Evolutionary conservation across 2,797 vertebrate genomes (phyloP).

Genomic region (Hybognathus amarus): DNA sequence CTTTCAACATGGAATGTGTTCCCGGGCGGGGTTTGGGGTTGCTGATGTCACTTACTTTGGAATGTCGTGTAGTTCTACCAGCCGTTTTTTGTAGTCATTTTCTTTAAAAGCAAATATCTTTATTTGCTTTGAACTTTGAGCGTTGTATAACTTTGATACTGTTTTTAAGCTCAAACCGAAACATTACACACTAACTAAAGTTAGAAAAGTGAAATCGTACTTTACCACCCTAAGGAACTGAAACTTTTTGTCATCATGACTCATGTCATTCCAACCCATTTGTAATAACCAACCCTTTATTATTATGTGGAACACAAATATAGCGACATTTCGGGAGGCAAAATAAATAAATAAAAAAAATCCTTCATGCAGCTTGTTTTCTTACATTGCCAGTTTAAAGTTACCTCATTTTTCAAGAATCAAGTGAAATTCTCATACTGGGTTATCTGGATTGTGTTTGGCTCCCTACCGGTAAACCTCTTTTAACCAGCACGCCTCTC

Average conservation of each 20-base stretch:
- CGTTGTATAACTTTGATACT: no score
- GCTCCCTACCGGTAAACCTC: constrained; percentile 31
- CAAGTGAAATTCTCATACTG: constrained; percentile 26
- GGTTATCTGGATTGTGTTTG: constrained; percentile 31
- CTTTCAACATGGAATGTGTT: no score
- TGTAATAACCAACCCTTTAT: background rate
- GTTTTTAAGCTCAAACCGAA: no score
- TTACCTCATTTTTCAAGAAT: background rate
- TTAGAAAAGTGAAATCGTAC: no score
- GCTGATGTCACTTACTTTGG: no score
- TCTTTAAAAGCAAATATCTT: no score
- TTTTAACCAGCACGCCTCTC: constrained; percentile 40
- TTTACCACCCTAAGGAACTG: no score
- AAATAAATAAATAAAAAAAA: background rate
- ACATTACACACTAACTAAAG: no score
- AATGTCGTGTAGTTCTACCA: no score
- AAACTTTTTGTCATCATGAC: background rate
- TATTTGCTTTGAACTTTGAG: no score
- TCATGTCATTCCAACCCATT: background rate
- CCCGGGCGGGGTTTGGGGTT: no score
- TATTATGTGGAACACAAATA: background rate
- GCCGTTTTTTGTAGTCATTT: no score
- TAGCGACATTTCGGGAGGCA: background rate
- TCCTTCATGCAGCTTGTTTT: background rate
- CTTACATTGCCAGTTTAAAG: background rate